Conservation (phyloP, 2,113 vertebrate genomes). For the Malurus cyaneus region DNA sequence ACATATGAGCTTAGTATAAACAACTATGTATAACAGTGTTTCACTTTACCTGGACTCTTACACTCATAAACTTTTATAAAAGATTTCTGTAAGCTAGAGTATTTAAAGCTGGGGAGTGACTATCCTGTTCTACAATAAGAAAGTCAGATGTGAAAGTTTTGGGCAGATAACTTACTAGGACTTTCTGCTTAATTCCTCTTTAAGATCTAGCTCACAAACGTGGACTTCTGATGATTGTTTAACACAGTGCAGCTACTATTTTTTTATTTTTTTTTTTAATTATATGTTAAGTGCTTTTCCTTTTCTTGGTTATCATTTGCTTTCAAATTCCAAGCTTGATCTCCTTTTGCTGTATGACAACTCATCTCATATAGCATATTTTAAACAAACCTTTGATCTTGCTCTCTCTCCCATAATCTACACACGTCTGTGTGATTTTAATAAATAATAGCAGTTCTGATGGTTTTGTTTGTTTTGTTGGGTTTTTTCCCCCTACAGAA, state of each 20-base stretch:
- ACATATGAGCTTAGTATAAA: not conserved
- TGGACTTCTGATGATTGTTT: not conserved
- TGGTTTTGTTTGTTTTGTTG: not conserved
- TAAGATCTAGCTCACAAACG: not conserved
- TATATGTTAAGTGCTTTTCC: not conserved
- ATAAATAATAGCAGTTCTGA: not conserved
- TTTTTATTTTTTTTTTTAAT: not conserved
- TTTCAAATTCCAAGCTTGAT: not conserved
- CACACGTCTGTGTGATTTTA: not conserved
- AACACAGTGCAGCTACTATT: not conserved
- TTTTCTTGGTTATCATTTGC: not conserved
- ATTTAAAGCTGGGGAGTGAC: not conserved
- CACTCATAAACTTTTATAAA: not conserved
- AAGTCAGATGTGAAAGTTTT: not conserved
- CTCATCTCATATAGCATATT: not conserved
- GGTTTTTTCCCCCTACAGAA: not conserved
- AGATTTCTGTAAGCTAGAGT: not conserved
- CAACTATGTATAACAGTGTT: not conserved
- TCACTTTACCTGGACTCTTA: not conserved
- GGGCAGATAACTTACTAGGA: not conserved
- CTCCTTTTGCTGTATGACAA: not conserved
- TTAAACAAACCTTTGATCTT: slow-evolving; percentile 20
- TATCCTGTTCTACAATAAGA: not conserved
- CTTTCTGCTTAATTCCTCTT: not conserved
- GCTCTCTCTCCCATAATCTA: not conserved